Percentiles rank a stretch among this genome's conserved stretches.
These are phyloP conservation scores for Pseudomyrmex gracilis DNA, from an alignment of 1,140 invertebrate species.

Conservation along the genomic window DNA sequence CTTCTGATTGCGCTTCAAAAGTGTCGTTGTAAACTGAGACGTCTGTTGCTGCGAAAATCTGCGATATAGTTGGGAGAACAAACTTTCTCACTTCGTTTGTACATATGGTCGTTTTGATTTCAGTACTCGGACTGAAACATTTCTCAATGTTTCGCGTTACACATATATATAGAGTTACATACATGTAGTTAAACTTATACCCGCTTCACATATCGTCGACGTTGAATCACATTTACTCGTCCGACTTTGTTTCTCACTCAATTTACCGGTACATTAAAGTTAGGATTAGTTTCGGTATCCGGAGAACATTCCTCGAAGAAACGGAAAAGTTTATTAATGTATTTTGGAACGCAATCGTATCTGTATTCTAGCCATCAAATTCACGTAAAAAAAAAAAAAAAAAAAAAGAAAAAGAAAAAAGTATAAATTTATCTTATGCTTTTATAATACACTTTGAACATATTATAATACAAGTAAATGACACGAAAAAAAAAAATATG, in stretches of 20 bases:
- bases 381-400: not conserved
- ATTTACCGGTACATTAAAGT: conserved; percentile 33
- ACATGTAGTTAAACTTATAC: conserved; percentile 30
- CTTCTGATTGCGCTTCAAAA: not conserved
- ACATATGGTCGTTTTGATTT: conserved; percentile 8
- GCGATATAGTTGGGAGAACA: conserved; percentile 6
- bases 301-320: not conserved
- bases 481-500: not conserved
- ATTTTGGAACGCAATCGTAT: not conserved
- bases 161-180: not conserved
- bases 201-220: conserved; percentile 5
- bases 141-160: conserved; percentile 30
- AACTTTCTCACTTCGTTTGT: conserved; percentile 54
- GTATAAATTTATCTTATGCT: conserved; percentile 6
- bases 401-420: too few relatives aligned
- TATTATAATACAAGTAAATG: not conserved
- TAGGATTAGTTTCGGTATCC: not conserved
- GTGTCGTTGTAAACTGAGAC: not conserved
- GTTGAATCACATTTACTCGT: conserved; percentile 21
- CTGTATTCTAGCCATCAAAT: not conserved
- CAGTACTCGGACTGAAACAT: not conserved
- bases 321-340: conserved; percentile 15
- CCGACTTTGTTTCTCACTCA: conserved; percentile 37
- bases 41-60: conserved; percentile 57
- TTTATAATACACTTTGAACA: not conserved